Evolutionary conservation across 64 coral and sea anemone species (phyloP), one percentile per base, ranked within the genome.

Genomic region (Montipora sp.): DNA sequence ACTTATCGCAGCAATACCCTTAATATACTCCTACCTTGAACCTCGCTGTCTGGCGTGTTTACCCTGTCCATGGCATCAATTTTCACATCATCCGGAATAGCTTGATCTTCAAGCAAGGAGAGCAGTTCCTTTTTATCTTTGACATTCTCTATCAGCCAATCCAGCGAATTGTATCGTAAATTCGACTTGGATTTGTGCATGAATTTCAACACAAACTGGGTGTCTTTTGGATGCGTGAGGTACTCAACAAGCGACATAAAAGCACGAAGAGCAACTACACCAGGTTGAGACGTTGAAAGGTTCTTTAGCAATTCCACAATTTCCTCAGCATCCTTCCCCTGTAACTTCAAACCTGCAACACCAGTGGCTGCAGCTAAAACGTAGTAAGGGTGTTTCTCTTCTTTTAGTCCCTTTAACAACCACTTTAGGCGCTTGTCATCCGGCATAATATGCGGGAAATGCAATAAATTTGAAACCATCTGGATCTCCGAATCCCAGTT

Each of bases 381-480:
- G 51, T 99, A 99, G 78, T 99, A 99, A 23, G 87, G 85, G 48
- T 89, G 87, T 50, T 99, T 96, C 48, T 91, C 84, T 89, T 99
- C 98, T 14, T 76, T 92, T 27, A 99, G 88, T 18, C 94, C 98
- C 77, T 94, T 96, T 77, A 99, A 77, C 20, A 99, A 65, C 69
- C 89, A 96, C 84, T 87, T 87, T 43, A 94, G 22, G 24, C 94
- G 85, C 59, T 94, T 66, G 15, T 99, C 98, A 84, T 83, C 78
- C 6, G 94, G 89, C 58, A 99, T 94, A 57, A 99, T 77, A 24
- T 84, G 95, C 16, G 98, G 98, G 76, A 95, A 95, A 68, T 99
- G 98, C 20, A 99, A 79, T 18, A 99, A 89, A 85, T 99, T 99
- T 5, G 98, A 99, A 8, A 99, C 94, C 98, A 99, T 99, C 51